Conservation (phyloP, 2,113 vertebrate genomes). For the Mungos mungo region DNA sequence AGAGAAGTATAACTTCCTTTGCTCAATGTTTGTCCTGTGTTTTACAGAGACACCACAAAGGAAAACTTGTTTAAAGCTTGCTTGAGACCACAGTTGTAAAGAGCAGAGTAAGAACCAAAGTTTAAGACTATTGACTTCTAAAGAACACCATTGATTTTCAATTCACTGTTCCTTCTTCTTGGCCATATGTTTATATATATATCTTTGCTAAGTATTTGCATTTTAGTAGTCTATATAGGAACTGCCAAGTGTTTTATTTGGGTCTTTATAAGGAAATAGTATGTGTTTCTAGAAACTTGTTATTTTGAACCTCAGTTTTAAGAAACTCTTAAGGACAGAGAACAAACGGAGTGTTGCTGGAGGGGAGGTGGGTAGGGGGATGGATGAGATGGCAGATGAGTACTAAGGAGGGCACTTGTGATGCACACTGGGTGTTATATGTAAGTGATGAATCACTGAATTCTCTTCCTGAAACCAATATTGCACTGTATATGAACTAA, state of each 20-base stretch:
- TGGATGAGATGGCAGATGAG: too few species aligned
- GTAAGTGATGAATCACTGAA: too few species aligned
- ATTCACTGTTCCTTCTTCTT: neutral
- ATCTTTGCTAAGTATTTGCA: constrained; percentile 25
- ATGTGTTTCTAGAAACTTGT: neutral
- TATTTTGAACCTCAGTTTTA: constrained; percentile 4
- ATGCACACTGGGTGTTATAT: too few species aligned
- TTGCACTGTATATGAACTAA: too few species aligned
- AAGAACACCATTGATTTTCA: constrained; percentile 1
- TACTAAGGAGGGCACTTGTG: too few species aligned
- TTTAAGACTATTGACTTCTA: neutral
- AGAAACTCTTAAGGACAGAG: too few species aligned
- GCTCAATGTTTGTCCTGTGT: neutral
- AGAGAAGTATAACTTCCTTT: constrained; percentile 2
- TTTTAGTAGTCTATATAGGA: neutral
- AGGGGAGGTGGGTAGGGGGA: too few species aligned
- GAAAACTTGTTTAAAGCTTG: neutral
- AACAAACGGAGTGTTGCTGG: too few species aligned
- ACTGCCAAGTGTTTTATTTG: neutral
- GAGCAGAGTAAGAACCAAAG: neutral
- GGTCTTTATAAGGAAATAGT: neutral
- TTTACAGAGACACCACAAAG: neutral
- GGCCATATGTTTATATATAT: neutral
- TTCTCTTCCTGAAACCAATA: too few species aligned
- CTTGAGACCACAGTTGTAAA: neutral